Percentiles rank a stretch among this genome's conserved stretches.
Evolutionary conservation across 2,888 invertebrate genomes (phyloP).

Genomic region (Eilema griseolum): DNA sequence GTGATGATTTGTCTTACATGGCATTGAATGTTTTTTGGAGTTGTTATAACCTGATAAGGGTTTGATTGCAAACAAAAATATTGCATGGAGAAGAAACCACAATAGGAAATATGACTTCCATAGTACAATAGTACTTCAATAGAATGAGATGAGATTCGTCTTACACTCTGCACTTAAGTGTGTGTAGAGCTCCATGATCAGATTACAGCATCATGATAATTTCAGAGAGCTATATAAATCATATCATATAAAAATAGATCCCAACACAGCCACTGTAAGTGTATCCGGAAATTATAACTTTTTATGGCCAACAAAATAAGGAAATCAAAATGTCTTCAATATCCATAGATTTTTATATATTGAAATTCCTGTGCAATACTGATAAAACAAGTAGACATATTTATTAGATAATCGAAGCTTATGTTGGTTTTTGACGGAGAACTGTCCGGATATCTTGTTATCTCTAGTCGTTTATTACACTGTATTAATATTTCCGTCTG

Average conservation of each 20-base stretch:
- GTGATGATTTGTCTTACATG: too few relatives aligned
- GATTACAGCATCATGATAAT: neutral
- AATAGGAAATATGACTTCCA: too few relatives aligned
- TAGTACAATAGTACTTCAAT: too few relatives aligned
- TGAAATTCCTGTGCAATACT: neutral
- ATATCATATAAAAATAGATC: neutral
- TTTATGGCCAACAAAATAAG: neutral
- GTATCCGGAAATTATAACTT: neutral
- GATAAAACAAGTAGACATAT: neutral
- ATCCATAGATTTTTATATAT: neutral
- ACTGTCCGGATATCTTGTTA: neutral
- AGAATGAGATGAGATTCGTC: too few relatives aligned
- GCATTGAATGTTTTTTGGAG: too few relatives aligned
- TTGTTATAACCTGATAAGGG: too few relatives aligned
- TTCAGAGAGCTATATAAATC: neutral
- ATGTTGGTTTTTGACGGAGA: slow-evolving; percentile 30
- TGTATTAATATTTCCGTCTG: slow-evolving; percentile 55
- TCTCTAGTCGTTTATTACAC: slow-evolving; percentile 36
- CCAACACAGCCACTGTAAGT: neutral
- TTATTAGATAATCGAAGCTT: slow-evolving; percentile 13
- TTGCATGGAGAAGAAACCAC: too few relatives aligned
- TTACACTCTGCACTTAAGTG: too few relatives aligned
- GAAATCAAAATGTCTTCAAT: neutral
- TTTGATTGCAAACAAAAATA: too few relatives aligned
- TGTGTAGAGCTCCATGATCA: neutral